phyloP scores from a whole-genome alignment of 2,888 invertebrate species.

The Tetragonisca angustula region DNA sequence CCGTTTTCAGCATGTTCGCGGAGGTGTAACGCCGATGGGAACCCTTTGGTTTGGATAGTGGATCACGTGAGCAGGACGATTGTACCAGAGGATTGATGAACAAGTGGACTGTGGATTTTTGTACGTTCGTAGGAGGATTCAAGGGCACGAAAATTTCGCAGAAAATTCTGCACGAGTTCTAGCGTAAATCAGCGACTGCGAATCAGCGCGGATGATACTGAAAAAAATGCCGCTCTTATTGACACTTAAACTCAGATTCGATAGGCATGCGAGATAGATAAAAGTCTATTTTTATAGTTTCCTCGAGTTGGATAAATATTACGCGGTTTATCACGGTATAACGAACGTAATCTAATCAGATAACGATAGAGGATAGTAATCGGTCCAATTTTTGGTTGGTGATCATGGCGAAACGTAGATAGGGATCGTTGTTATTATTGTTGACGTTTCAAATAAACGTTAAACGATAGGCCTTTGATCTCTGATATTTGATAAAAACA shows the following conservation, averaged over 20 bases:
- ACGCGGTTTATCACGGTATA: not conserved
- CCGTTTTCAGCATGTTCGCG: not conserved
- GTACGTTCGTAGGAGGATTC: too few relatives aligned
- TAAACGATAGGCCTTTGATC: not conserved
- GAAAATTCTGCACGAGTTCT: too few relatives aligned
- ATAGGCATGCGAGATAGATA: too few relatives aligned
- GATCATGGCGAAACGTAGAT: not conserved
- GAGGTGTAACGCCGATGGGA: not conserved
- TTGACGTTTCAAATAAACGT: not conserved
- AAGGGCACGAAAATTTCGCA: too few relatives aligned
- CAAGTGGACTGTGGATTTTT: too few relatives aligned
- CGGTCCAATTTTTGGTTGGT: not conserved
- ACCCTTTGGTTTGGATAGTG: not conserved
- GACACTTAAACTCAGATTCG: not conserved
- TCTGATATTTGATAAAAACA: not conserved
- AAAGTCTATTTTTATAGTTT: not conserved
- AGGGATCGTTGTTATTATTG: not conserved
- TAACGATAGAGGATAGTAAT: not conserved
- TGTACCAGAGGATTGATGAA: too few relatives aligned
- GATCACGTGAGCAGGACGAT: too few relatives aligned
- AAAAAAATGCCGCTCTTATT: not conserved
- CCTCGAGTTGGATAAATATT: not conserved
- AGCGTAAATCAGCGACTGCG: too few relatives aligned
- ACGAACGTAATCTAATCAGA: not conserved
- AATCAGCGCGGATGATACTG: not conserved